Evolutionary conservation across 2,113 vertebrate species (phyloP).

Genomic region (Oplegnathus fasciatus): DNA sequence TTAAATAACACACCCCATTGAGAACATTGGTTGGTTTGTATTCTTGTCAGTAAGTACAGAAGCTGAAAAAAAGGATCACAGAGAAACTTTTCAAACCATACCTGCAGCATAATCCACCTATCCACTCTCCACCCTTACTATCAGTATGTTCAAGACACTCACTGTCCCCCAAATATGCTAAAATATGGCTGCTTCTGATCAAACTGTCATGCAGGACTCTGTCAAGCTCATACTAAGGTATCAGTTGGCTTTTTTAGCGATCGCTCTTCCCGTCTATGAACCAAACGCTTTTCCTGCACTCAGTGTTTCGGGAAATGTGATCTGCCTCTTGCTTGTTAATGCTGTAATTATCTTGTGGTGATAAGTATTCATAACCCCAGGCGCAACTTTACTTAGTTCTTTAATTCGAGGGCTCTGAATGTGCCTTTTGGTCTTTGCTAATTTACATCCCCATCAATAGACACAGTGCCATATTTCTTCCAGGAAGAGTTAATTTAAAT

Average conservation of each 20-base stretch:
- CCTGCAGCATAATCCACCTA: background rate
- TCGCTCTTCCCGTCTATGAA: background rate
- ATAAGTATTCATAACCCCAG: constrained; percentile 55
- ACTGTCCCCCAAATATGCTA: background rate
- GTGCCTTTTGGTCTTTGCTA: constrained; percentile 33
- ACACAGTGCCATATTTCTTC: constrained; percentile 11
- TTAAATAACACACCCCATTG: background rate
- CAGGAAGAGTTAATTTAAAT: constrained; percentile 38
- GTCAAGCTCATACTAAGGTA: background rate
- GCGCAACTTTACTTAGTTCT: constrained; percentile 34
- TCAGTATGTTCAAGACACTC: background rate
- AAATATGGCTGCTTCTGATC: background rate
- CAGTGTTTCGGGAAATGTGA: constrained; percentile 24
- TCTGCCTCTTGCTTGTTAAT: constrained; percentile 51
- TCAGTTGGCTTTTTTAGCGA: background rate
- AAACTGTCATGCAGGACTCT: background rate
- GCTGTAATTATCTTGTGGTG: constrained; percentile 56
- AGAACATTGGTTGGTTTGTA: background rate
- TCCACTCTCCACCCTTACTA: background rate
- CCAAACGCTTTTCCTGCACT: background rate
- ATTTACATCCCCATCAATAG: constrained; percentile 53
- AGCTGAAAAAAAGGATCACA: background rate
- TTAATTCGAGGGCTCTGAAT: constrained; percentile 56
- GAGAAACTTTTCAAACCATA: background rate
- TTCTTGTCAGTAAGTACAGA: background rate